Evolutionary conservation across 2,113 vertebrate species (phyloP).

Genomic region (Xenopus laevis): DNA sequence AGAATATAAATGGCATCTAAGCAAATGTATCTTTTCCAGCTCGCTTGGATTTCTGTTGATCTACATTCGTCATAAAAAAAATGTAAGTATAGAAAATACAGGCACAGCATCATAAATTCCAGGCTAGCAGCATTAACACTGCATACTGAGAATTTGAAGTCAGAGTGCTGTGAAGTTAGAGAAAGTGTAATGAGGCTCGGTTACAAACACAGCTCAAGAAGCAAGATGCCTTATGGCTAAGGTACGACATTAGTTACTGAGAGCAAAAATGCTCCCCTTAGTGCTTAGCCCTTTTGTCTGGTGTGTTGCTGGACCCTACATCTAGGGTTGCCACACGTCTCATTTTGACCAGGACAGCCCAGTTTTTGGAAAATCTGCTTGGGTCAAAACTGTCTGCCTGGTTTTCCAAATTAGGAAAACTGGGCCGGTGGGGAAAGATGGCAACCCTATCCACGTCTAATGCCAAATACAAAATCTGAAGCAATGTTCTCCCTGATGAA

Average conservation of each 20-base stretch:
- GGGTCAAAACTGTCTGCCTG: no score
- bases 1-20: neutral
- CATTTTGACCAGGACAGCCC: no score
- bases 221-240: no score
- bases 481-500: no score
- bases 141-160: neutral
- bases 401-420: no score
- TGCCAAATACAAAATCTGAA: no score
- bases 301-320: neutral
- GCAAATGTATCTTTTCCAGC: neutral
- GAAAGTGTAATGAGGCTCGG: neutral
- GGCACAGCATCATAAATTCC: neutral
- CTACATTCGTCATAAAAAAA: neutral
- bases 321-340: no score
- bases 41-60: neutral
- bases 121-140: neutral
- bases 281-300: neutral
- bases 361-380: no score
- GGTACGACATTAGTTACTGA: no score
- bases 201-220: no score
- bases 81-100: neutral
- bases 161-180: neutral
- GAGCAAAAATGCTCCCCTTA: neutral
- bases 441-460: no score
- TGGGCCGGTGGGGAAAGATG: no score